Evolutionary conservation across 2,797 vertebrate genomes (phyloP).

Genomic region (Lagodon rhomboides): DNA sequence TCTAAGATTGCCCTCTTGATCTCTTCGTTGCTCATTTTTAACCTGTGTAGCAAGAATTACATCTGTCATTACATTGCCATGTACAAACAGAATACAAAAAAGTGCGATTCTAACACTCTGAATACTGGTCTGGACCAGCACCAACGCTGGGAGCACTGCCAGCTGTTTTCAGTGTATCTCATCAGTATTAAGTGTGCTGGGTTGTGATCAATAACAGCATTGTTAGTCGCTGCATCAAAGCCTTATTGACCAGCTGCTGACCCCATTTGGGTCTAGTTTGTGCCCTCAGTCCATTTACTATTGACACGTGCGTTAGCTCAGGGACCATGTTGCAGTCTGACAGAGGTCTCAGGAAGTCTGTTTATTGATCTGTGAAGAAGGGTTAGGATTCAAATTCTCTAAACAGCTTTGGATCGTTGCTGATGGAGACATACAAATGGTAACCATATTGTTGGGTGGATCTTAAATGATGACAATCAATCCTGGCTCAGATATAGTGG

Average conservation of each 20-base stretch:
- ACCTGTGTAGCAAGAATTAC: slow-evolving; percentile 75
- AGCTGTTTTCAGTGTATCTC: slow-evolving; percentile 56
- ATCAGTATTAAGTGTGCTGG: slow-evolving; percentile 55
- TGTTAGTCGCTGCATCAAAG: slow-evolving; percentile 54
- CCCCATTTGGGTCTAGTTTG: slow-evolving; percentile 60
- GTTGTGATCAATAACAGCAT: slow-evolving; percentile 72
- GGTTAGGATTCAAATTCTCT: slow-evolving; percentile 32
- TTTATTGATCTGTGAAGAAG: slow-evolving; percentile 65
- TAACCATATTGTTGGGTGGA: slow-evolving; percentile 48
- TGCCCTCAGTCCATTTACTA: slow-evolving; percentile 59
- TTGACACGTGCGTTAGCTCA: slow-evolving; percentile 55
- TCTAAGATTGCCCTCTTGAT: slow-evolving; percentile 94
- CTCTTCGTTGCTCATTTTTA: slow-evolving; percentile 97
- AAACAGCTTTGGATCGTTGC: slow-evolving; percentile 14
- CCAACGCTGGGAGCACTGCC: slow-evolving; percentile 28
- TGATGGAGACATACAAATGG: slow-evolving; percentile 49
- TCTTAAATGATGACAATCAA: slow-evolving; percentile 58
- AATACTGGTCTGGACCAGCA: slow-evolving; percentile 17
- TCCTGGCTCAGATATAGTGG: slow-evolving; percentile 39
- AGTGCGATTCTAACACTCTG: not conserved
- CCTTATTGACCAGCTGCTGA: slow-evolving; percentile 65
- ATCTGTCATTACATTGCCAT: not conserved
- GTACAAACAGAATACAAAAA: slow-evolving; percentile 13
- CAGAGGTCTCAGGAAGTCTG: slow-evolving; percentile 51
- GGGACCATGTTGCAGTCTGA: slow-evolving; percentile 46